phyloP scores from a whole-genome alignment of 2,797 vertebrate species.

The Crocidura indochinensis region DNA sequence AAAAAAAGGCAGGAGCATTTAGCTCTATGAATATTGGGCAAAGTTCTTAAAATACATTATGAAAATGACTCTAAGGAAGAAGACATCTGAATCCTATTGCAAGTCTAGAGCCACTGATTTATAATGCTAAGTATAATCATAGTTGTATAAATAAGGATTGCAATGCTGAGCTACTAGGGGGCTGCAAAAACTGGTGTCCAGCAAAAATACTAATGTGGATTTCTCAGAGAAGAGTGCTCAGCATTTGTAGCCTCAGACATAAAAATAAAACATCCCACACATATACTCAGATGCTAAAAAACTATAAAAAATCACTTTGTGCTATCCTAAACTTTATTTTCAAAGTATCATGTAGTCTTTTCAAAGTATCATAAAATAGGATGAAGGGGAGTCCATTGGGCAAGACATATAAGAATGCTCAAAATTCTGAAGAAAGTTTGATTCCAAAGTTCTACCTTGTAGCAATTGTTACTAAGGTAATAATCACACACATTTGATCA shows the following conservation, averaged over 20 bases:
- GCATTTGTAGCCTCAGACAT: background rate
- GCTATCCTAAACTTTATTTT: background rate
- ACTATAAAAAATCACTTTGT: background rate
- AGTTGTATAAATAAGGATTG: constrained; percentile 58
- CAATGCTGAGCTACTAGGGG: constrained; percentile 18
- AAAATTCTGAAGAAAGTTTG: background rate
- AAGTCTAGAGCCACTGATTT: constrained; percentile 78
- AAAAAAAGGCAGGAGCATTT: constrained; percentile 75
- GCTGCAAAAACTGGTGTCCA: background rate
- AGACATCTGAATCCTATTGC: constrained; percentile 76
- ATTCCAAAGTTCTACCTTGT: background rate
- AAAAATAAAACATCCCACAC: background rate
- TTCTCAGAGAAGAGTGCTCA: background rate
- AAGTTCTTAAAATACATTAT: constrained; percentile 80
- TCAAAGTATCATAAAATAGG: background rate
- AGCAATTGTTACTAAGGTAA: background rate
- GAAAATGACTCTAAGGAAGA: constrained; percentile 73
- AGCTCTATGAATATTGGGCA: constrained; percentile 82
- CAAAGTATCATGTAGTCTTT: background rate
- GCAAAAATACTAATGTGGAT: background rate
- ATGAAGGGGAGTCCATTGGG: background rate
- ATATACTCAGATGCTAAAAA: background rate
- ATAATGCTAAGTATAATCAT: constrained; percentile 68
- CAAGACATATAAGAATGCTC: constrained; percentile 37
- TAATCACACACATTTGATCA: background rate